Percentiles rank a stretch among this genome's conserved stretches.
These are phyloP conservation scores for Marronus borbonicus DNA, from an alignment of 2,888 invertebrate species.

Conservation along the genomic window DNA sequence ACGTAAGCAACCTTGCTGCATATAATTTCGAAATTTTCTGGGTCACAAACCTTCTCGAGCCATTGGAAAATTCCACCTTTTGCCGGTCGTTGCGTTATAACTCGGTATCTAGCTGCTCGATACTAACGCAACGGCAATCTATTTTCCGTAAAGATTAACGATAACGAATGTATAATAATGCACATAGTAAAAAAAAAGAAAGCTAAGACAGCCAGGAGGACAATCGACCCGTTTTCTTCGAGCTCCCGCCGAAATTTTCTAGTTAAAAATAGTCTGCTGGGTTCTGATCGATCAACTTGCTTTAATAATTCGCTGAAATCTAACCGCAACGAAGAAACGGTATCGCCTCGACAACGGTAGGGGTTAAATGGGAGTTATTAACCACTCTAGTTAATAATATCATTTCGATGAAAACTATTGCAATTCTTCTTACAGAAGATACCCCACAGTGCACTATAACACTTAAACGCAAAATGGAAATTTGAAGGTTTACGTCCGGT, in stretches of 20 bases:
- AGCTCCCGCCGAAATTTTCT: not conserved
- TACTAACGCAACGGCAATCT: not conserved
- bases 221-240: constrained; percentile 6
- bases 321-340: too few species aligned
- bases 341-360: too few species aligned
- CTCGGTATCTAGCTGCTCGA: not conserved
- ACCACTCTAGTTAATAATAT: too few species aligned
- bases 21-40: constrained; percentile 1
- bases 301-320: not conserved
- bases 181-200: not conserved
- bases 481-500: too few species aligned
- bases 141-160: constrained; percentile 8
- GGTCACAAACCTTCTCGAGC: not conserved
- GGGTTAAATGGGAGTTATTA: too few species aligned
- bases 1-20: not conserved
- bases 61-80: not conserved
- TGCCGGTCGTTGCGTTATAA: not conserved
- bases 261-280: not conserved
- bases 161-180: not conserved
- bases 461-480: too few species aligned
- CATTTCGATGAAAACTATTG: too few species aligned
- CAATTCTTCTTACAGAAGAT: too few species aligned
- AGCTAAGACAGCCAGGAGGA: constrained; percentile 10
- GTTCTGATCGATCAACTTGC: not conserved
- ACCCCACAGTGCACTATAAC: too few species aligned